These are phyloP conservation scores for Dasypogon diadema DNA, from an alignment of 2,888 invertebrate genomes.

Conservation along the genomic window DNA sequence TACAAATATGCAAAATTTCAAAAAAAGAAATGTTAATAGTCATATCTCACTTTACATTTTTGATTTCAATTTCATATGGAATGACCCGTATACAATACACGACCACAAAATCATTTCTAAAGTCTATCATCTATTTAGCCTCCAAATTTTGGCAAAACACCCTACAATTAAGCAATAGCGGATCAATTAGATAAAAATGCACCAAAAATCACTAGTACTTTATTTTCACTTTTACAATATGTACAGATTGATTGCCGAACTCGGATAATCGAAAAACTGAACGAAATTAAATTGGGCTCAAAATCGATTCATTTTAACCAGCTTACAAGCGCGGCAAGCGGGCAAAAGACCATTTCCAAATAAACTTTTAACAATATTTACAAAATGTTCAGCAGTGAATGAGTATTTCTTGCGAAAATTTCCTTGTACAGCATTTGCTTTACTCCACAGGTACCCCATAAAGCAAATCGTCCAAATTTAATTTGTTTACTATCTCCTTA, in stretches of 20 bases:
- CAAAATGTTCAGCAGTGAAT: constrained; percentile 6
- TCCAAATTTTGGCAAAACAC: too few relatives aligned
- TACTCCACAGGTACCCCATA: constrained; percentile 64
- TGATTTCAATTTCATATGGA: too few relatives aligned
- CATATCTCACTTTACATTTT: too few relatives aligned
- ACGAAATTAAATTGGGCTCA: constrained; percentile 39
- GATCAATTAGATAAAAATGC: not conserved
- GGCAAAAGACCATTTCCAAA: constrained; percentile 61
- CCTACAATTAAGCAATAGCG: too few relatives aligned
- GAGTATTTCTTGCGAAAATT: not conserved
- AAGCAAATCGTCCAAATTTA: constrained; percentile 68
- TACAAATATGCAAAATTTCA: too few relatives aligned
- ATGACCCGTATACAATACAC: too few relatives aligned
- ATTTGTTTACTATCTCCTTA: constrained; percentile 63
- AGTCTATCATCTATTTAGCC: too few relatives aligned
- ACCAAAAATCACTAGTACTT: constrained; percentile 26
- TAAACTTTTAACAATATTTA: constrained; percentile 9
- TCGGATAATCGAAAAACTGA: constrained; percentile 14
- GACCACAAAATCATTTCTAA: too few relatives aligned
- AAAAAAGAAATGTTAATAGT: too few relatives aligned
- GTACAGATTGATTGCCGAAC: constrained; percentile 13
- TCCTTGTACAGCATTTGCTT: constrained; percentile 60
- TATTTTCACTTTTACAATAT: constrained; percentile 31
- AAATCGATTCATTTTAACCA: constrained; percentile 60
- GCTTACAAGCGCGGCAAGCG: constrained; percentile 63